Evolutionary conservation across 1,140 invertebrate species (phyloP), one percentile per base, ranked within the genome.

Genomic region (Trinorchestia longiramus): DNA sequence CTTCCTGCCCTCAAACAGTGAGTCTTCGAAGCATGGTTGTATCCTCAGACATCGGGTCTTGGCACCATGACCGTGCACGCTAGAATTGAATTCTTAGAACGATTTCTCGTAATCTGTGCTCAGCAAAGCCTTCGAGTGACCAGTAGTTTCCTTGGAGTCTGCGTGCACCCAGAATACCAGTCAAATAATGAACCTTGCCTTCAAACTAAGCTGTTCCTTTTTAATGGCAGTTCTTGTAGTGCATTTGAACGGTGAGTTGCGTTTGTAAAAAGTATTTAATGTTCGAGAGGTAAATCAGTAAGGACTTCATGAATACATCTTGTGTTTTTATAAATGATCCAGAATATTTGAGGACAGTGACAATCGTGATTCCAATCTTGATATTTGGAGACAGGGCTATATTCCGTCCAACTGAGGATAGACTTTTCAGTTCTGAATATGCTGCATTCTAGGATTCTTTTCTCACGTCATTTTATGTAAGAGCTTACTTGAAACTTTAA

Each of bases 1-100:
- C 98, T 99, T 96, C 99, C 99, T 45, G 98, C 98, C 43, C 97
- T 99, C 19, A 98, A 98, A 97, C 98, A 98, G 98, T 98, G 97
- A 98, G 98, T 98, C 62, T 77, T 36, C 62, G 62, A 28, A 3
- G 28, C 62, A 3, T 77, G 62, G 62, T 77, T 77, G 15, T 36
- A 36, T 77, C 62, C 62, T 77, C 62, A 77, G 36, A 36, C 28
- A 23, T 77, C 28, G 62, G 28, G 47, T 19, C 1, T 77, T 77
- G 62, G 28, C 28, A 77, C 15, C 62, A 77, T 23, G 28, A 36
- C 62, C 1, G 62, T 77, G 36, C 15, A 3, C 36, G 15, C 62
- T 23, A 23, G 3, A 36, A 11, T 19, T 77, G 62, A 3, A 77
- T 36, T 19, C 8, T 53, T 53, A 19, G 47, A 53, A 53, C 47